Conservation (phyloP, 2,113 vertebrate genomes). For the Leptosomus discolor region DNA sequence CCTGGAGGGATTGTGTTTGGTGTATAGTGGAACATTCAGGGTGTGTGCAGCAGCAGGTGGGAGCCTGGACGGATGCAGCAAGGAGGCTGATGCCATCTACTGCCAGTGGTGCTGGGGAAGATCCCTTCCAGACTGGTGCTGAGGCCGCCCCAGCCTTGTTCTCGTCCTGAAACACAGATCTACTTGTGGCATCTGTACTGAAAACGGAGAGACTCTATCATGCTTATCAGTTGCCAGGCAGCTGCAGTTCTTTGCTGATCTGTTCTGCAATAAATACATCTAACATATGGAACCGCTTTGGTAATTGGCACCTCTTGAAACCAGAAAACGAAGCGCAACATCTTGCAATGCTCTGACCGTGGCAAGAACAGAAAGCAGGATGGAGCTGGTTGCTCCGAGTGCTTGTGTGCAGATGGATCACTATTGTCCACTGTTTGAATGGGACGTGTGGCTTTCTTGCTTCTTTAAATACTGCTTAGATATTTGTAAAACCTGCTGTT, state of each 20-base stretch:
- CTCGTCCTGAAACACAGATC: not conserved
- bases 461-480: not conserved
- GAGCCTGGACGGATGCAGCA: not conserved
- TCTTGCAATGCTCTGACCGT: not conserved
- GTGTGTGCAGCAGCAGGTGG: not conserved
- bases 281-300: not conserved
- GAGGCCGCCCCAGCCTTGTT: not conserved
- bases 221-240: not conserved
- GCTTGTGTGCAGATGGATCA: not conserved
- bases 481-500: not conserved
- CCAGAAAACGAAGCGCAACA: not conserved
- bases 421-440: not conserved
- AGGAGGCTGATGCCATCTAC: not conserved
- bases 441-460: not conserved
- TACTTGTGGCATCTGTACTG: not conserved
- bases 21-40: accelerated
- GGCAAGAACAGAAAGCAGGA: not conserved
- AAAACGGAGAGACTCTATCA: not conserved
- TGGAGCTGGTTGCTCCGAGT: not conserved
- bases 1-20: not conserved
- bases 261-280: not conserved
- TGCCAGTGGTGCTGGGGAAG: not conserved
- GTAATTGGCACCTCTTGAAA: not conserved
- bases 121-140: not conserved
- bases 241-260: not conserved